Conservation (phyloP, 2,888 invertebrate species). For the Dryadula phaetusa region DNA sequence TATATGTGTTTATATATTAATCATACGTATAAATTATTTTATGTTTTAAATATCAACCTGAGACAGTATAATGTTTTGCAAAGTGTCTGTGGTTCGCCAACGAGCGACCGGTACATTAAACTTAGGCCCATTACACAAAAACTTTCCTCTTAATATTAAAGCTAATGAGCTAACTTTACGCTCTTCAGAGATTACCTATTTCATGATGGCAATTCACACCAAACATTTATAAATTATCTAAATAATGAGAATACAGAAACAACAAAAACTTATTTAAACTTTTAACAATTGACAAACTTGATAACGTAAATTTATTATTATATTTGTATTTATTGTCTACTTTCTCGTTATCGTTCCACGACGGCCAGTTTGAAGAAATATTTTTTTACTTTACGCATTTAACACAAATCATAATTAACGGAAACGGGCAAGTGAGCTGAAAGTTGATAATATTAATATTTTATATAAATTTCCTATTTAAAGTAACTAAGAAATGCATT, state of each 20-base stretch:
- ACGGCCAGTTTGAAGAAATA: not conserved
- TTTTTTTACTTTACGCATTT: too few relatives aligned
- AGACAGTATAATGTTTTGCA: constrained; percentile 24
- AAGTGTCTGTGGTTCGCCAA: constrained; percentile 11
- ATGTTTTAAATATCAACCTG: not conserved
- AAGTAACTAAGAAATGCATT: too few relatives aligned
- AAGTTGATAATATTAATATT: too few relatives aligned
- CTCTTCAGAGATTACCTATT: constrained; percentile 62
- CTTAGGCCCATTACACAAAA: constrained; percentile 68
- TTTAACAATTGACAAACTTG: constrained; percentile 18
- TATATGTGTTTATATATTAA: not conserved
- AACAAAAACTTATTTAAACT: constrained; percentile 10
- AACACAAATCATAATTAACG: too few relatives aligned
- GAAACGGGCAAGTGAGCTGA: too few relatives aligned
- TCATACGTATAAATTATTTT: not conserved
- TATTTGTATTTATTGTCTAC: not conserved
- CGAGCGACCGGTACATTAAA: constrained; percentile 57
- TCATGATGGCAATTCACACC: constrained; percentile 40
- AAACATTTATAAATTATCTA: constrained; percentile 20
- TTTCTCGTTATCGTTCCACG: not conserved
- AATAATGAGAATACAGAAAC: constrained; percentile 15
- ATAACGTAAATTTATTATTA: constrained; percentile 1
- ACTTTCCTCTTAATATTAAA: constrained; percentile 75
- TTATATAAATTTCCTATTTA: too few relatives aligned
- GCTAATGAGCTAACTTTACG: constrained; percentile 72